Percentiles rank a stretch among this genome's conserved stretches.
Conservation (phyloP, 2,113 vertebrate genomes). For the Xiphophorus maculatus region DNA sequence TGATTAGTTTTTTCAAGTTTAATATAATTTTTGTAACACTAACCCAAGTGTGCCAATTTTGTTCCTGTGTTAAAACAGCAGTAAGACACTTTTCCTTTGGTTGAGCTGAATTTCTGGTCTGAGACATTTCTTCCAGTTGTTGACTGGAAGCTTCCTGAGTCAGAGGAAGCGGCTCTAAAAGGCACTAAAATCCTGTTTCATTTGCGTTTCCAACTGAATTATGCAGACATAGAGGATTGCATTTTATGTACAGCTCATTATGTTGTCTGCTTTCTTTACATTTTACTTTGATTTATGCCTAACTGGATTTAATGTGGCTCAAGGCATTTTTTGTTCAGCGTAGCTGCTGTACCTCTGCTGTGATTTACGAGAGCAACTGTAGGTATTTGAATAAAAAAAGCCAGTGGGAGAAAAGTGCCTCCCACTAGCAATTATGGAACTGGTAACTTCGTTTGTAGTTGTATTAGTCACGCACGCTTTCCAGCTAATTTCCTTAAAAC, state of each 20-base stretch:
- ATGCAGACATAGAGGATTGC: not conserved
- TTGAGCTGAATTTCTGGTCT: slow-evolving; percentile 20
- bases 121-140: slow-evolving; percentile 19
- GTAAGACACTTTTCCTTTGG: not conserved
- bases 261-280: not conserved
- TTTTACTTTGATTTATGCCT: not conserved
- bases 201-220: not conserved
- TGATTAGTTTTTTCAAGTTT: not conserved
- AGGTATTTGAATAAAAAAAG: not conserved
- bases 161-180: slow-evolving; percentile 19
- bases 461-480: not conserved
- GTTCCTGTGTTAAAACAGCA: not conserved
- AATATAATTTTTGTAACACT: not conserved
- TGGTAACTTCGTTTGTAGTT: not conserved
- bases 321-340: not conserved
- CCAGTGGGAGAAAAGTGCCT: not conserved
- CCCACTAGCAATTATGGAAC: slow-evolving; percentile 17
- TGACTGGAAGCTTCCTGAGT: not conserved
- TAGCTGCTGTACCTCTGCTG: slow-evolving; percentile 8
- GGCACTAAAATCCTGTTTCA: not conserved
- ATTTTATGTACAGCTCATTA: not conserved
- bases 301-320: not conserved
- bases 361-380: not conserved
- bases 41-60: not conserved
- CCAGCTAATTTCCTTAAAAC: slow-evolving; percentile 1